Evolutionary conservation across 2,113 vertebrate species (phyloP), one percentile per base, ranked within the genome.

Genomic region (Sylvietta virens): DNA sequence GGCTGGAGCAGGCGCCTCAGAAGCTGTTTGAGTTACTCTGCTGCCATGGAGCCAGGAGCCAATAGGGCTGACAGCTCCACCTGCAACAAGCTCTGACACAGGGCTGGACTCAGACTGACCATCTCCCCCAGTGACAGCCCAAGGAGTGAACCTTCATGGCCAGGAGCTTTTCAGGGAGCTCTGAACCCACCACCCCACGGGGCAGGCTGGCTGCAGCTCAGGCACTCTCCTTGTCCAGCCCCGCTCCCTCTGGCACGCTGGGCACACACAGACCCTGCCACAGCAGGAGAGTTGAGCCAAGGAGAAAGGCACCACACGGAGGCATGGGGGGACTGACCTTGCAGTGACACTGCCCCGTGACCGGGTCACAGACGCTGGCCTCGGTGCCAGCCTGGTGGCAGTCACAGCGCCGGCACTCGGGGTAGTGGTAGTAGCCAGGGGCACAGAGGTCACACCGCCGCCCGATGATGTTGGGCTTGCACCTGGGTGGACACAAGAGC

Each of bases 361-460:
- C 57, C 0, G 98, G 98, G 97, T 99, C 96, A 2, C 99, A 99
- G 69, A 98, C 88, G 4, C 98, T 97, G 0, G 98, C 97, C 4
- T 98, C 94, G 0, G 99, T 98, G 92, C 99, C 99, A 0, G 98
- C 98, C 40, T 96, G 97, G 7, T 99, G 98, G 92, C 99, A 99
- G 96, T 99, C 96, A 12, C 99, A 99, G 1, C 73, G 98, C 56
- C 91, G 98, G 94, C 99, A 99, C 88, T 97, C 95, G 15, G 99
- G 99, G 97, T 98, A 99, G 33, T 98, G 98, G 15, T 98, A 98
- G 96, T 98, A 99, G 93, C 99, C 99, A 0, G 98, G 98, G 13
- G 98, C 96, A 13, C 99, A 99, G 90, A 97, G 97, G 69, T 99
- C 98, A 62, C 99, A 99, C 93, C 97, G 99, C 1, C 99, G 98